These are phyloP conservation scores for Drosophila histrio DNA, from an alignment of 2,888 invertebrate genomes.

Conservation along the genomic window DNA sequence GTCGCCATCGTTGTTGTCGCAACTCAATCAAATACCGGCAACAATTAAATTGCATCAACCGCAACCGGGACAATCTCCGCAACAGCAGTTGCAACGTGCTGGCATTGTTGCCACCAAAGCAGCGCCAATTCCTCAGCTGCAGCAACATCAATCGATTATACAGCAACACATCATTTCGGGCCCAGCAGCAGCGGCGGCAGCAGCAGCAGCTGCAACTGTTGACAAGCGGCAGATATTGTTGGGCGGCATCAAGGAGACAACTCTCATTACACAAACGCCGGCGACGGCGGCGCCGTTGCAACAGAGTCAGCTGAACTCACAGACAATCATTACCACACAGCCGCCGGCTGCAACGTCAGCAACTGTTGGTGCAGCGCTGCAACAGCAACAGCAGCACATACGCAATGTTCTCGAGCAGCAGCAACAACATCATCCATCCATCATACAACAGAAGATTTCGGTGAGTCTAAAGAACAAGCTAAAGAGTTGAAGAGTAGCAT, in stretches of 20 bases:
- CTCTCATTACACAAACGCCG: conserved; percentile 79
- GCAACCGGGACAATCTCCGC: conserved; percentile 54
- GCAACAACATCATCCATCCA: conserved; percentile 72
- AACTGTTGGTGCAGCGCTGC: conserved; percentile 26
- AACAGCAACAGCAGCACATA: conserved; percentile 81
- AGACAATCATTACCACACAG: conserved; percentile 81
- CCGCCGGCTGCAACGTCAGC: conserved; percentile 41
- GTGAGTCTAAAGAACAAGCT: conserved; percentile 22
- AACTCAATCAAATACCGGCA: conserved; percentile 83
- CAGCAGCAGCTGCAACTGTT: background rate
- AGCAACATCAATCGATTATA: conserved; percentile 82
- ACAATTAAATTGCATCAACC: conserved; percentile 85
- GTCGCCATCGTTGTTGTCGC: conserved; percentile 81
- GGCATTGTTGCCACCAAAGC: conserved; percentile 46
- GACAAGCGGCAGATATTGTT: conserved; percentile 81
- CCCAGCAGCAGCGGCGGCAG: conserved; percentile 37
- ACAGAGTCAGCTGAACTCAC: conserved; percentile 79
- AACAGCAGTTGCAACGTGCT: conserved; percentile 47
- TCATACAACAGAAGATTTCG: conserved; percentile 80
- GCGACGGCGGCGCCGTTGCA: conserved; percentile 66
- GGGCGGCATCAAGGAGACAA: conserved; percentile 79
- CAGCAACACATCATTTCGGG: conserved; percentile 83
- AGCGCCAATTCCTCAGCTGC: conserved; percentile 86
- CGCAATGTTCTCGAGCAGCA: conserved; percentile 70
- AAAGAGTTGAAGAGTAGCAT: too few relatives aligned